phyloP scores from a whole-genome alignment of 1,140 invertebrate species.

The Bombus sibiricus region DNA sequence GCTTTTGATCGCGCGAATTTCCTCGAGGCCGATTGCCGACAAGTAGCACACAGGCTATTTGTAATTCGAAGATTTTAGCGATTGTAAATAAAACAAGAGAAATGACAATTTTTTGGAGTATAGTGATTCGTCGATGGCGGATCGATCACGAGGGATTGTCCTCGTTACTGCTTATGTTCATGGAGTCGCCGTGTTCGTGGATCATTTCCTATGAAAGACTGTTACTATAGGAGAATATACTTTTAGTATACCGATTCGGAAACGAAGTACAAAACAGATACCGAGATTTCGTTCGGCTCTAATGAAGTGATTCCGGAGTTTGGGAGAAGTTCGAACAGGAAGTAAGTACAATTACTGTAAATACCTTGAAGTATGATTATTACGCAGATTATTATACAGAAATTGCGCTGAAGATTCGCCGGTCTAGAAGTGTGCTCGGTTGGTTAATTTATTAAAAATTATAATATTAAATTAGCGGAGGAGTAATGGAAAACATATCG shows the following conservation, averaged over 20 bases:
- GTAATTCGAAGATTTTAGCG: conserved; percentile 3
- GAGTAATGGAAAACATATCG: conserved; percentile 21
- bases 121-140: not conserved
- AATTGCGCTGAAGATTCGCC: not conserved
- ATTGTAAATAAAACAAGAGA: conserved; percentile 1
- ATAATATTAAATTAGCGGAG: not conserved
- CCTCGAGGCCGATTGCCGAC: not conserved
- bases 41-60: not conserved
- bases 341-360: conserved; percentile 29
- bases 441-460: conserved; percentile 6
- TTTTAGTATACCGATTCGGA: not conserved
- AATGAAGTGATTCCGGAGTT: not conserved
- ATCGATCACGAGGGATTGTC: not conserved
- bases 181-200: not conserved
- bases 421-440: not conserved
- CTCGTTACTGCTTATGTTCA: not conserved
- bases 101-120: not conserved
- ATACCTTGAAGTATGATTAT: not conserved
- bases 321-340: not conserved
- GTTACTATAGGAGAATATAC: conserved; percentile 6
- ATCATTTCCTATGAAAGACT: conserved; percentile 1
- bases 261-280: conserved; percentile 2
- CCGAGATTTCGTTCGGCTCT: not conserved
- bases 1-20: not conserved
- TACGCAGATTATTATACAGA: not conserved